Percentiles rank a stretch among this genome's conserved stretches.
Conservation (phyloP, 2,888 invertebrate species). For the Actias luna region DNA sequence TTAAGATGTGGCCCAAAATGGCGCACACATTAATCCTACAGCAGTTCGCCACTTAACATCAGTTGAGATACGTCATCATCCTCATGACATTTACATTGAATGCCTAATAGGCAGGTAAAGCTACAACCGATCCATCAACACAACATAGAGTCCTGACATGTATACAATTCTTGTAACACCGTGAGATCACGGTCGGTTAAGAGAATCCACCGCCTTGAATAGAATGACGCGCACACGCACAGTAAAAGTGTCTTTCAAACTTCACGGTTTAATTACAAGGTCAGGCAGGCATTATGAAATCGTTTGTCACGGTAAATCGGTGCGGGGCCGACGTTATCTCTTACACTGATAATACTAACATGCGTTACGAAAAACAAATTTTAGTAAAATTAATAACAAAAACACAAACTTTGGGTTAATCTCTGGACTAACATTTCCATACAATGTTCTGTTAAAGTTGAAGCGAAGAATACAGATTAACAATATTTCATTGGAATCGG, state of each 20-base stretch:
- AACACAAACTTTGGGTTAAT: too few relatives aligned
- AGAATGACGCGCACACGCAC: background rate
- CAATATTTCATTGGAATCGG: too few relatives aligned
- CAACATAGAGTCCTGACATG: background rate
- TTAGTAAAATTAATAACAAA: too few relatives aligned
- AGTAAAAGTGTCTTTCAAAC: background rate
- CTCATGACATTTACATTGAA: too few relatives aligned
- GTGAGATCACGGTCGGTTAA: background rate
- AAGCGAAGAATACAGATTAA: too few relatives aligned
- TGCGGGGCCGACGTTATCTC: background rate
- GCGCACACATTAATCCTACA: too few relatives aligned
- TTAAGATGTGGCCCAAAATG: too few relatives aligned
- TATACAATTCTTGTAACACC: background rate
- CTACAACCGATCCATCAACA: background rate
- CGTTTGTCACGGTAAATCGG: slow-evolving; percentile 14
- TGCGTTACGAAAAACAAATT: background rate
- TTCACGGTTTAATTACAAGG: slow-evolving; percentile 22
- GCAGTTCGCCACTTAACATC: too few relatives aligned
- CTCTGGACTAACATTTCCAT: too few relatives aligned
- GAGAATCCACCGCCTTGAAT: background rate
- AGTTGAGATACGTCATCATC: too few relatives aligned
- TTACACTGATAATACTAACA: background rate
- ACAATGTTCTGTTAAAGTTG: too few relatives aligned
- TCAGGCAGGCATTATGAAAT: slow-evolving; percentile 30
- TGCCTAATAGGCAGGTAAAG: too few relatives aligned